These are phyloP conservation scores for Larimichthys polyactis DNA, from an alignment of 2,113 vertebrate genomes.

Conservation along the genomic window DNA sequence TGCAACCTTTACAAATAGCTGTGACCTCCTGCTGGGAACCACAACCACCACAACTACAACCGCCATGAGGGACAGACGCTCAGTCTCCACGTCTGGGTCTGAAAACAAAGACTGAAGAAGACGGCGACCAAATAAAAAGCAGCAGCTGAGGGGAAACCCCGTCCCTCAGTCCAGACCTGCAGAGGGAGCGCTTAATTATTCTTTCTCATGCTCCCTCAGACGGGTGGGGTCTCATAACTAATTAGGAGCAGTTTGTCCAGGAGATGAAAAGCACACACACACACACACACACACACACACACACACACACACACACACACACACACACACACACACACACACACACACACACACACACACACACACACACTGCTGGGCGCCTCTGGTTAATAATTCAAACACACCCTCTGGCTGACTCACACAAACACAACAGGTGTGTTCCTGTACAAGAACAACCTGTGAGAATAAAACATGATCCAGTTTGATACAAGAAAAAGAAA, in stretches of 20 bases:
- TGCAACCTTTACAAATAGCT: slow-evolving; percentile 60
- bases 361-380: slow-evolving; percentile 51
- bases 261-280: slow-evolving; percentile 50
- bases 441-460: neutral
- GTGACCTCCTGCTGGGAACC: slow-evolving; percentile 28
- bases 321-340: slow-evolving; percentile 46
- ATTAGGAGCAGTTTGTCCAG: slow-evolving; percentile 52
- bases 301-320: slow-evolving; percentile 48
- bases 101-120: too few species aligned
- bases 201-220: slow-evolving; percentile 37
- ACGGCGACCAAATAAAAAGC: too few species aligned
- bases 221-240: slow-evolving; percentile 35
- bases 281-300: slow-evolving; percentile 45
- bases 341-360: slow-evolving; percentile 50
- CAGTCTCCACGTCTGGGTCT: neutral
- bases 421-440: neutral
- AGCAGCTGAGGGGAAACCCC: neutral
- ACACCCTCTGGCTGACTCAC: slow-evolving; percentile 31
- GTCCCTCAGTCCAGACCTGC: slow-evolving; percentile 2
- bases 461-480: neutral
- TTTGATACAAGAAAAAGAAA: too few species aligned
- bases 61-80: neutral
- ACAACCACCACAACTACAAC: neutral
- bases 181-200: slow-evolving; percentile 42
- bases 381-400: slow-evolving; percentile 69